Evolutionary conservation across 2,888 invertebrate genomes (phyloP).

Genomic region (Scaptomyza flava): DNA sequence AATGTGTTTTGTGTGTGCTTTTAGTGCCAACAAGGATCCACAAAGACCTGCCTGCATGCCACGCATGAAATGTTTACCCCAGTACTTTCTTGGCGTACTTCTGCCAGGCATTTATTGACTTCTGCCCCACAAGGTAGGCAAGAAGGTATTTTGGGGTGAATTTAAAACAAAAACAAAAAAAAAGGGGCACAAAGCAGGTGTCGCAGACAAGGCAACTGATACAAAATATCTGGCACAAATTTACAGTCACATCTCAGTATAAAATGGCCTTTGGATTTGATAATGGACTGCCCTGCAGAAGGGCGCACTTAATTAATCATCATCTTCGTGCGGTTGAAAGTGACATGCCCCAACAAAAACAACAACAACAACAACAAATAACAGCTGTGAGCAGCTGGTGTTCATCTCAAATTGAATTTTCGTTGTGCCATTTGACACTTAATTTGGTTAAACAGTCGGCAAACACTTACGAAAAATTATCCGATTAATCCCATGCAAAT

Average conservation of each 20-base stretch:
- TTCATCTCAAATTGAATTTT: constrained; percentile 65
- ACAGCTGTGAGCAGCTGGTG: constrained; percentile 13
- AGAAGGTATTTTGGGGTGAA: constrained; percentile 50
- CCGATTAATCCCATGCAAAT: constrained; percentile 56
- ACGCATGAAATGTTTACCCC: constrained; percentile 1
- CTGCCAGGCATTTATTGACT: constrained; percentile 28
- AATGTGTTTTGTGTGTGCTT: constrained; percentile 19
- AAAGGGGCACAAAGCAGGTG: constrained; percentile 55
- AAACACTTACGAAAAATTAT: constrained; percentile 47
- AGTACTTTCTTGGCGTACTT: constrained; percentile 1
- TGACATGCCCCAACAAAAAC: constrained; percentile 35
- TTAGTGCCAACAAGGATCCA: constrained; percentile 24
- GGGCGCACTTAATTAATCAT: constrained; percentile 66
- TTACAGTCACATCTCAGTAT: constrained; percentile 6
- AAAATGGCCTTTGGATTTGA: constrained; percentile 39
- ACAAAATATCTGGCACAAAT: constrained; percentile 7
- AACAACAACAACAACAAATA: constrained; percentile 4
- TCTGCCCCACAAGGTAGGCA: constrained; percentile 31
- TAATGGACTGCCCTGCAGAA: constrained; percentile 53
- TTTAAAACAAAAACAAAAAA: constrained; percentile 1
- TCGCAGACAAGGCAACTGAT: constrained; percentile 44
- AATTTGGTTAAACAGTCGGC: constrained; percentile 48
- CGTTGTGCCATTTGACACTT: constrained; percentile 39
- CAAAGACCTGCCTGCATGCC: neutral
- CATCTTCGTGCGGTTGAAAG: constrained; percentile 62